These are phyloP conservation scores for Elmis aenea DNA, from an alignment of 2,888 invertebrate genomes.

Conservation along the genomic window DNA sequence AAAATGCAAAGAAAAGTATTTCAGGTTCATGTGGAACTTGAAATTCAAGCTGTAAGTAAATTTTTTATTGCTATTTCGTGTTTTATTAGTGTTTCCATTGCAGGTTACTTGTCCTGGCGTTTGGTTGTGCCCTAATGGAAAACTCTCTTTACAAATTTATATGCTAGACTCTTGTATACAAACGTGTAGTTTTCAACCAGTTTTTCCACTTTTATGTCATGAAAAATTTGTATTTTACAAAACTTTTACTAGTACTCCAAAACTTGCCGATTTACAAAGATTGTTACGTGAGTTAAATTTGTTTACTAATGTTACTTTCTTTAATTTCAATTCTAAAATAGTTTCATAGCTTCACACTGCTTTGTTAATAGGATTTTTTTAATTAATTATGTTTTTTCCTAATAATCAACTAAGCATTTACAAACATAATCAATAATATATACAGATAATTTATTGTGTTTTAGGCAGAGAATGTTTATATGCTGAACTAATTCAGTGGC, in stretches of 20 bases:
- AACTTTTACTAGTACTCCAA: slow-evolving; percentile 47
- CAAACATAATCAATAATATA: background rate
- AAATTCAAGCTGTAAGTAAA: slow-evolving; percentile 51
- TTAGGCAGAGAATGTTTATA: slow-evolving; percentile 51
- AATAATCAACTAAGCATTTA: background rate
- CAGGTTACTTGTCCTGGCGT: slow-evolving; percentile 82
- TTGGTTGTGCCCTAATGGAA: slow-evolving; percentile 77
- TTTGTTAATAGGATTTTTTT: too few relatives aligned
- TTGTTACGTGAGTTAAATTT: slow-evolving; percentile 44
- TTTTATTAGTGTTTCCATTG: slow-evolving; percentile 8
- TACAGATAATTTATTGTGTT: slow-evolving; percentile 3
- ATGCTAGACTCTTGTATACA: slow-evolving; percentile 65
- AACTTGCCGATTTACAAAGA: slow-evolving; percentile 47
- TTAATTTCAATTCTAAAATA: too few relatives aligned
- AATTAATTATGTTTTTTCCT: background rate
- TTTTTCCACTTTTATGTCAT: slow-evolving; percentile 67
- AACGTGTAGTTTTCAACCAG: slow-evolving; percentile 60
- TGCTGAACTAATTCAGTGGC: slow-evolving; percentile 63
- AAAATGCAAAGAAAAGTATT: slow-evolving; percentile 49
- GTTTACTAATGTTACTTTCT: too few relatives aligned
- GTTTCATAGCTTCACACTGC: too few relatives aligned
- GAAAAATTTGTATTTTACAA: slow-evolving; percentile 69
- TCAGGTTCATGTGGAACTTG: slow-evolving; percentile 55
- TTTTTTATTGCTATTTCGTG: slow-evolving; percentile 8
- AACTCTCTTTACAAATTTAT: slow-evolving; percentile 64